Evolutionary conservation across 2,113 vertebrate species (phyloP).

Genomic region (Xiphophorus maculatus): DNA sequence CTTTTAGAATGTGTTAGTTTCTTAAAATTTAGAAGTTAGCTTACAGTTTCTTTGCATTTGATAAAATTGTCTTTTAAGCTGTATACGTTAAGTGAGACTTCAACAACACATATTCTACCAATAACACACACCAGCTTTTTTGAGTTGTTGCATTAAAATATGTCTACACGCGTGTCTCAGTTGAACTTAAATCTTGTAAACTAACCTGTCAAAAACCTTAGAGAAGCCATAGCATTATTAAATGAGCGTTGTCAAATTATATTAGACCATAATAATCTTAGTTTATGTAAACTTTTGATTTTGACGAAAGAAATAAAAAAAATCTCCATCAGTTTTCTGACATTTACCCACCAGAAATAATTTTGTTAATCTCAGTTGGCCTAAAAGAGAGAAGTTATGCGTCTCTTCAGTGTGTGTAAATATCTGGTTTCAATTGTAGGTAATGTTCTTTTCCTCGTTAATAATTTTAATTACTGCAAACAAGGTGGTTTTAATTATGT

Average conservation of each 20-base stretch:
- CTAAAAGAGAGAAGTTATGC: neutral
- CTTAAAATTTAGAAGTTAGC: neutral
- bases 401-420: neutral
- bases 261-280: neutral
- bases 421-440: neutral
- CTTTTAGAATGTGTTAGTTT: neutral
- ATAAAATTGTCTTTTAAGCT: neutral
- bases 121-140: too few relatives aligned
- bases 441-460: neutral
- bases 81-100: neutral
- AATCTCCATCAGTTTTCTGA: too few relatives aligned
- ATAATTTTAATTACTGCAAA: neutral
- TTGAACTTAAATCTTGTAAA: too few relatives aligned
- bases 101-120: neutral
- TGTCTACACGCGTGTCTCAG: too few relatives aligned
- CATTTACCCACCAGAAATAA: too few relatives aligned
- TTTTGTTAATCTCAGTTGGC: neutral
- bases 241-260: neutral
- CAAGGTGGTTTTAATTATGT: neutral
- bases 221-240: neutral
- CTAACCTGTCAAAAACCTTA: neutral
- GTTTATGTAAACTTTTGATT: neutral
- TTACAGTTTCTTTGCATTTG: neutral
- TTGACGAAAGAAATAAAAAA: neutral
- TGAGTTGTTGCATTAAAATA: too few relatives aligned